Evolutionary conservation across 2,888 invertebrate species (phyloP).

Genomic region (Latheticus oryzae): DNA sequence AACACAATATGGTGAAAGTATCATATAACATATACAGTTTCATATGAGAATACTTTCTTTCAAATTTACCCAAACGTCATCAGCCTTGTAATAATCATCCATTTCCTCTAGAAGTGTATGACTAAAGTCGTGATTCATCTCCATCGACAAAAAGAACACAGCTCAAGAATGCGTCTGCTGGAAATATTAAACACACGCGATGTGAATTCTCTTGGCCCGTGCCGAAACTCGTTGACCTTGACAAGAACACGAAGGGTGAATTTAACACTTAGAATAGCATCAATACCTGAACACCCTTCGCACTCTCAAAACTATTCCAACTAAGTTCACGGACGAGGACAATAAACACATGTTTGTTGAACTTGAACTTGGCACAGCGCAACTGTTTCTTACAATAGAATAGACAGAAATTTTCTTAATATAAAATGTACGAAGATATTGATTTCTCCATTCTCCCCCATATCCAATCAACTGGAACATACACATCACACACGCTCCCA

Average conservation of each 20-base stretch:
- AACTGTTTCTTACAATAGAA: constrained; percentile 6
- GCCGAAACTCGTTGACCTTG: constrained; percentile 23
- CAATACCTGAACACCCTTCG: too few species aligned
- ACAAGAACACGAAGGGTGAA: constrained; percentile 17
- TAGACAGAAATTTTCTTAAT: neutral
- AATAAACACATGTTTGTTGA: constrained; percentile 13
- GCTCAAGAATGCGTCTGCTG: constrained; percentile 2
- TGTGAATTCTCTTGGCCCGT: constrained; percentile 2
- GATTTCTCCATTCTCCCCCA: constrained; percentile 14
- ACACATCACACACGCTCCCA: constrained; percentile 20
- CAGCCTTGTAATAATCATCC: constrained; percentile 4
- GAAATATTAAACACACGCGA: constrained; percentile 4
- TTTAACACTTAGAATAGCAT: neutral
- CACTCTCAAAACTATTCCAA: too few species aligned
- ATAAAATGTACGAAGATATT: constrained; percentile 5
- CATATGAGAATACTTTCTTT: too few species aligned
- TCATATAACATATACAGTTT: too few species aligned
- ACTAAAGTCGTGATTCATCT: constrained; percentile 21
- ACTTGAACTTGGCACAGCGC: constrained; percentile 23
- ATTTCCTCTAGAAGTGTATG: constrained; percentile 25
- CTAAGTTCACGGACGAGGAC: constrained; percentile 16
- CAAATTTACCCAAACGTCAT: too few species aligned
- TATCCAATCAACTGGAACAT: constrained; percentile 30
- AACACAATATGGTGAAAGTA: too few species aligned
- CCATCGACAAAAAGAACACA: constrained; percentile 6